Evolutionary conservation across 1,140 invertebrate species (phyloP), one percentile per base, ranked within the genome.

Genomic region (Andricus grossulariae): DNA sequence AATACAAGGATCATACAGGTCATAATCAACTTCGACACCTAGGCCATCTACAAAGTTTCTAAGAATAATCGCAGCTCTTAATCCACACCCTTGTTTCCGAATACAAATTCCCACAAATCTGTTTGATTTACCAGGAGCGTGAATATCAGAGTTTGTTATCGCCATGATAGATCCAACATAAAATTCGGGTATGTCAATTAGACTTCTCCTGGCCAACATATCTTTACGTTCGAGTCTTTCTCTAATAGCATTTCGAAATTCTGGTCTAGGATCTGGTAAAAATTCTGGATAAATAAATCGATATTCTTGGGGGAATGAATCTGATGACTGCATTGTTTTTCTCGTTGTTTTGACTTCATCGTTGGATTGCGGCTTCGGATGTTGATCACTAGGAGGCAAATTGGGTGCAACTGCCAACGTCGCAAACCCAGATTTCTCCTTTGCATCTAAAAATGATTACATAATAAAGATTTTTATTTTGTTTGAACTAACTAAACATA

Each of bases 61-160:
- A 5, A 99, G 89, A 49, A 95, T 95, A 87, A 99, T 99, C 54
- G 93, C 93, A 71, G 97, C 94, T 80, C 95, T 92, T 1, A 99
- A 92, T 1, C 98, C 99, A 89, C 93, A 93, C 3, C 95, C 95
- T 76, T 93, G 93, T 83, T 98, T 92, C 76, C 97, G 91, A 84
- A 99, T 99, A 86, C 99, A 99, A 85, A 99, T 99, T 5, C 99
- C 98, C 73, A 99, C 95, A 93, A 99, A 99, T 87, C 94, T 93
- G 86, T 95, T 98, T 0, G 92, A 92, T 92, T 99, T 99, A 51
- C 94, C 95, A 16, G 95, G 94, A 50, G 97, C 94, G 93, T 98
- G 96, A 54, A 92, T 93, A 91, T 99, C 98, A 1, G 97, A 95
- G 75, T 96, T 94, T n/a, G 95, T 97, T 1, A 99, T 97, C 66